Percentiles rank a stretch among this genome's conserved stretches.
These are phyloP conservation scores for Eupithecia pulchellata DNA, from an alignment of 2,888 invertebrate species.

Conservation along the genomic window DNA sequence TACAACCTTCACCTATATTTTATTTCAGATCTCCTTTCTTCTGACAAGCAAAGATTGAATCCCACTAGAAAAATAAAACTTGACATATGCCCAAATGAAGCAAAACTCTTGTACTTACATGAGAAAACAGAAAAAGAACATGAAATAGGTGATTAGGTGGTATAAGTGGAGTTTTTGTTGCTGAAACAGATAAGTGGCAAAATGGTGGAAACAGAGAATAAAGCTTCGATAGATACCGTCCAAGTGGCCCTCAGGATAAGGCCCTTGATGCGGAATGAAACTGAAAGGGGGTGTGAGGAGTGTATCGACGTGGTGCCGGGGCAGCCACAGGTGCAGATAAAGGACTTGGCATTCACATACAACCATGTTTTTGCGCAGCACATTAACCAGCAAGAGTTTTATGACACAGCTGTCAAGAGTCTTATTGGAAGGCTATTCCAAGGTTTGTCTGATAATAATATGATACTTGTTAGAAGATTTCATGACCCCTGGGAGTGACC, in stretches of 20 bases:
- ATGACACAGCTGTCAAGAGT: slow-evolving; percentile 88
- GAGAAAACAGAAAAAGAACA: slow-evolving; percentile 47
- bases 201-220: slow-evolving; percentile 71
- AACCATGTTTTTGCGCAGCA: slow-evolving; percentile 92
- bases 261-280: slow-evolving; percentile 91
- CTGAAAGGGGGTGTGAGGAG: slow-evolving; percentile 89
- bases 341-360: slow-evolving; percentile 91
- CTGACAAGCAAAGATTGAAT: slow-evolving; percentile 42
- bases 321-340: slow-evolving; percentile 89
- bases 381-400: slow-evolving; percentile 90
- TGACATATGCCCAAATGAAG: slow-evolving; percentile 49
- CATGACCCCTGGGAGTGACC: no score
- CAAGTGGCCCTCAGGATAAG: slow-evolving; percentile 93
- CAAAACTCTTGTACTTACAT: slow-evolving; percentile 41
- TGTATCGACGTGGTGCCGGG: slow-evolving; percentile 88
- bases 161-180: slow-evolving; percentile 44
- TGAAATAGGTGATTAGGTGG: slow-evolving; percentile 45
- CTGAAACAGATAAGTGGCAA: slow-evolving; percentile 41
- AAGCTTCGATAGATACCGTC: slow-evolving; percentile 83
- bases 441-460: slow-evolving; percentile 79
- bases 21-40: slow-evolving; percentile 48
- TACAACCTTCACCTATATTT: slow-evolving; percentile 34
- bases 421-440: slow-evolving; percentile 92
- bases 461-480: no score
- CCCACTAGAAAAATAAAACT: slow-evolving; percentile 49